A percentile compares a stretch with the other conserved stretches of the same genome.
Evolutionary conservation across 2,113 vertebrate genomes (phyloP).

Genomic region (Dendropsophus ebraccatus): DNA sequence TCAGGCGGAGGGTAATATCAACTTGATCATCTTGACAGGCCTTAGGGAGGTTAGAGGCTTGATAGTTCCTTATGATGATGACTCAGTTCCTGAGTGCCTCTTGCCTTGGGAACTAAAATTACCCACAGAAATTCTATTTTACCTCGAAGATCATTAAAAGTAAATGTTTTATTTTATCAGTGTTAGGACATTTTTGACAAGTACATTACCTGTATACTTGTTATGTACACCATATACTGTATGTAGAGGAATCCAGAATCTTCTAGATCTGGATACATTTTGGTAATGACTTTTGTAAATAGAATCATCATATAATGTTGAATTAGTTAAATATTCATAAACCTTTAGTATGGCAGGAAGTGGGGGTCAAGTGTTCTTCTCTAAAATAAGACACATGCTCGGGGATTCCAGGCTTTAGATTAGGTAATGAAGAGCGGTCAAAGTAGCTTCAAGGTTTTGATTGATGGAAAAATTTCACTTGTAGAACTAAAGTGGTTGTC

Average conservation of each 20-base stretch:
- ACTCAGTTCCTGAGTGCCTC: conserved; percentile 32
- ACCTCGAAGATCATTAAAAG: conserved; percentile 12
- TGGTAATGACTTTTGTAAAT: neutral
- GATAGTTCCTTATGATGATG: conserved; percentile 39
- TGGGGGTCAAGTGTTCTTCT: neutral
- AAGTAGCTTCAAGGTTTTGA: neutral
- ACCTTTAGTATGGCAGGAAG: neutral
- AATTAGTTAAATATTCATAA: neutral
- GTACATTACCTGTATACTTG: neutral
- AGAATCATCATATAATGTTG: neutral
- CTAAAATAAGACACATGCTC: neutral
- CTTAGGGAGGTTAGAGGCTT: conserved; percentile 41
- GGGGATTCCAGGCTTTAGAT: neutral
- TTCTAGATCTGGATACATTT: neutral
- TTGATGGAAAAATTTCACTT: neutral
- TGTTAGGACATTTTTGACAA: neutral
- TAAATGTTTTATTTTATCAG: conserved; percentile 35
- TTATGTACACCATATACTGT: neutral
- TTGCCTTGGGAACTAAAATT: conserved; percentile 18
- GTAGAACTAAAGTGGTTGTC: neutral
- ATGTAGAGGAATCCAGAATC: neutral
- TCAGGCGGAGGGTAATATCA: conserved; percentile 31
- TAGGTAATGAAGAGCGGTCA: neutral
- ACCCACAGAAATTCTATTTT: neutral
- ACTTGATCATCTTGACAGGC: conserved; percentile 50